Evolutionary conservation across 2,113 vertebrate species (phyloP), one percentile per base, ranked within the genome.

Genomic region (Sceloporus tristichus): DNA sequence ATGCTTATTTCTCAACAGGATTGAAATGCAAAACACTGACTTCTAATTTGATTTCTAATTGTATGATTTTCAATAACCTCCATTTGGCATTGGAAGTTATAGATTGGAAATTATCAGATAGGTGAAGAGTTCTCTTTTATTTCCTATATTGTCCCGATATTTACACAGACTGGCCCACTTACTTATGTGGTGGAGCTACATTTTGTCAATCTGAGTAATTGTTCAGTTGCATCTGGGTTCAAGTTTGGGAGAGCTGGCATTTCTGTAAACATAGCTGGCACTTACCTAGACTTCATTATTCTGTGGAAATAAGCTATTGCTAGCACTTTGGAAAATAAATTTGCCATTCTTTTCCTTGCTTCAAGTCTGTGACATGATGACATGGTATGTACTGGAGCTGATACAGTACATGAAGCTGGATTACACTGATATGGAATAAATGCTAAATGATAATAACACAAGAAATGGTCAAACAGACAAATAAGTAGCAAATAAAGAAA

Each of bases 11-110:
- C 91, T 87, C 73, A 25, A 16, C 0, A 0, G 68, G 34, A 65
- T 78, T 90, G 91, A 91, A 73, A 94, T 91, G 90, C 79, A 66
- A 90, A 89, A 86, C 90, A 85, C 11, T 84, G 75, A 59, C 73
- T 65, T 91, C 90, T 95, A 91, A 87, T 91, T 93, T 77, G 74
- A 83, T 92, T 95, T 75, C 83, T 92, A 95, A 95, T 95, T 95
- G 93, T 95, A 96, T 95, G 85, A 92, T 95, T 84, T 95, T 94
- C 93, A 93, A 92, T 82, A 66, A 53, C 0, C 0, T 0, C 1
- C 90, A 84, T 87, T 77, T 71, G 40, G 34, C 68, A 76, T 56
- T 91, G 84, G 77, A 65, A 29, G 19, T 23, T 76, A 62, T 18
- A 90, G 85, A 91, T 65, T 93, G 42, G 84, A 80, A 91, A 94